Evolutionary conservation across 2,113 vertebrate species (phyloP), one percentile per base, ranked within the genome.

Genomic region (Lampris incognitus): DNA sequence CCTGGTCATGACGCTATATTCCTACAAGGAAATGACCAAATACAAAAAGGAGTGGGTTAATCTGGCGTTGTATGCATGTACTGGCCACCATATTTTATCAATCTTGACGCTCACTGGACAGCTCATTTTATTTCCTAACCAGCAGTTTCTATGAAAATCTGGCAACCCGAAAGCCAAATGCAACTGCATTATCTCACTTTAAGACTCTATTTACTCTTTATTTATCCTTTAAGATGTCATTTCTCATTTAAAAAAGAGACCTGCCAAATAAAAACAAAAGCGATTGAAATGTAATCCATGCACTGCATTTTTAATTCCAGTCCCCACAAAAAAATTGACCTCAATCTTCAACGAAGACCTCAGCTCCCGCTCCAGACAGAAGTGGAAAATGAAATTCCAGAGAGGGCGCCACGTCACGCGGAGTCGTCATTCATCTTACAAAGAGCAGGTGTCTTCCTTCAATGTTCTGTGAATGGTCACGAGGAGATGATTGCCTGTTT

Each of bases 301-400:
- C 6, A 24, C 8, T 52, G 44, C n/a, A 9, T 76, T 72, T 65
- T 37, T 42, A 40, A 8, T 62, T 63, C 5, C 58, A 7, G 6
- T 41, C 39, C n/a, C 1, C 46, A 42, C 40, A 41, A 9, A 66
- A 4, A 37, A 8, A 54, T 46, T 62, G 41, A 84, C 62, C 69
- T 74, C 57, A 69, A 85, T 83, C 64, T 78, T 36, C 61, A 60
- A 63, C 54, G 64, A 54, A 81, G 69, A 82, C 52, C 57, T 10
- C 36, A 2, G 75, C 81, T 77, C 83, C 69, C 40, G 68, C 65
- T 72, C 51, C 48, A 57, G 24, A 46, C 9, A 44, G 41, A 66
- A 60, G 55, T 9, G 24, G 42, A 66, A 74, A 60, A 81, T 63
- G 39, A 54, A 83, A 78, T 86, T 83, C 44, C 71, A 66, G n/a